Evolutionary conservation across 2,888 invertebrate genomes (phyloP).

Genomic region (Argynnis bischoffii): DNA sequence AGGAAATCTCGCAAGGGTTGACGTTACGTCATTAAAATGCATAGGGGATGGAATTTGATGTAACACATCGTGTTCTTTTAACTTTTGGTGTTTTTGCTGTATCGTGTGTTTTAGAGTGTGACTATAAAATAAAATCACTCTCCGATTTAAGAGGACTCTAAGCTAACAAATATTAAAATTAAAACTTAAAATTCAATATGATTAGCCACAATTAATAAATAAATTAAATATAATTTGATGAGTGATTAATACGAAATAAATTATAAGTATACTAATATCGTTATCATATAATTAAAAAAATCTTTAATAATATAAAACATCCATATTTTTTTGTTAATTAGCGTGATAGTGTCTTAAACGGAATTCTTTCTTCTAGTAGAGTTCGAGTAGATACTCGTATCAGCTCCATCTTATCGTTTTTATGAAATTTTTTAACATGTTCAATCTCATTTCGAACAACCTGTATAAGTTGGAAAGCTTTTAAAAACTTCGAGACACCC

Average conservation of each 20-base stretch:
- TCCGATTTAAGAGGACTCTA: no score
- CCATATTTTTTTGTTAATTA: no score
- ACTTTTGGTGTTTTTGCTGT: constrained; percentile 16
- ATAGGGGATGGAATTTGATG: constrained; percentile 58
- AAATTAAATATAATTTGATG: no score
- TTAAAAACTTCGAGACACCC: constrained; percentile 54
- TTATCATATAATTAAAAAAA: no score
- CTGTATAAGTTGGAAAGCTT: constrained; percentile 45
- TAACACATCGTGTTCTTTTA: constrained; percentile 51
- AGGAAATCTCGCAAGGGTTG: constrained; percentile 59
- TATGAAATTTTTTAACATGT: constrained; percentile 6
- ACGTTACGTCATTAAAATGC: constrained; percentile 70
- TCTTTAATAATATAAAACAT: no score
- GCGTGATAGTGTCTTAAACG: neutral
- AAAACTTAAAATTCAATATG: no score
- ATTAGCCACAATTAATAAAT: no score
- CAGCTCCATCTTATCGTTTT: neutral
- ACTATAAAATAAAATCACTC: neutral
- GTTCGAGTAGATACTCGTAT: neutral
- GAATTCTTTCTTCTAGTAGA: neutral
- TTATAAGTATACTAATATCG: no score
- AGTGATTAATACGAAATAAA: no score
- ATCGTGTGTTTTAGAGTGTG: neutral
- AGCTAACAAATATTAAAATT: no score
- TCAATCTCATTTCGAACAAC: constrained; percentile 24